Base-by-base conservation (phyloP, 2,797 vertebrate genomes). In the Anguilla pacifica region DNA sequence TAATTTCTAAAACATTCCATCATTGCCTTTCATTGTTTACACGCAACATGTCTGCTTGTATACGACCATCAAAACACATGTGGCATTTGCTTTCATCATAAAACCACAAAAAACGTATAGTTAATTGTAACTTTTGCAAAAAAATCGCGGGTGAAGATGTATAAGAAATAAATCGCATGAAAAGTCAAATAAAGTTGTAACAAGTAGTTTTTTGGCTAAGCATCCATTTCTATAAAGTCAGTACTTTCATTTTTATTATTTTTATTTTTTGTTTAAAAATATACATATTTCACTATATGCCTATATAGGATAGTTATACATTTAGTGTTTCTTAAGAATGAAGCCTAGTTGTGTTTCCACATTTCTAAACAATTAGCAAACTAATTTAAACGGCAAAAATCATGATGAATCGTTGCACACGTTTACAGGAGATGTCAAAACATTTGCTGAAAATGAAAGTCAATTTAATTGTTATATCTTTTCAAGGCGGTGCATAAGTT, bases 391-490 rank as follows among this genome's bases (percentile, higher is more conserved):
- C 43, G 72, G 43, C 59, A 85, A 49, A 77, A 84, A 39, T 17
- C 25, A 55, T 79, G 87, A 90, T 90, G 57, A 90, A 90, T 86
- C 0, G 87, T 43, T 53, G 39, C 85, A 77, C 39, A 15, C 55
- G 89, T 90, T 92, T 91, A 28, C 81, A 88, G 10, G 77, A 85
- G 81, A 89, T 88, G 87, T 92, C 53, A 89, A 87, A 93, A 93
- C 92, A 92, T 55, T 31, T 64, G 88, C 39, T 89, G 89, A 91
- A 90, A 92, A 92, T 91, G 88, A 92, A 87, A 94, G 91, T 90
- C 86, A 83, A n/a, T 91, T 67, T 91, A 92, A 92, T 92, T 88
- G 93, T 90, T 92, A 92, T 89, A 82, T 39, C 67, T 51, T 85
- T 88, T 86, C 87, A 85, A 61, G 74, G 81, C 39, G 35, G 64